Base-by-base conservation (phyloP, 2,888 invertebrate genomes). In the Cryptus viduatorius region DNA sequence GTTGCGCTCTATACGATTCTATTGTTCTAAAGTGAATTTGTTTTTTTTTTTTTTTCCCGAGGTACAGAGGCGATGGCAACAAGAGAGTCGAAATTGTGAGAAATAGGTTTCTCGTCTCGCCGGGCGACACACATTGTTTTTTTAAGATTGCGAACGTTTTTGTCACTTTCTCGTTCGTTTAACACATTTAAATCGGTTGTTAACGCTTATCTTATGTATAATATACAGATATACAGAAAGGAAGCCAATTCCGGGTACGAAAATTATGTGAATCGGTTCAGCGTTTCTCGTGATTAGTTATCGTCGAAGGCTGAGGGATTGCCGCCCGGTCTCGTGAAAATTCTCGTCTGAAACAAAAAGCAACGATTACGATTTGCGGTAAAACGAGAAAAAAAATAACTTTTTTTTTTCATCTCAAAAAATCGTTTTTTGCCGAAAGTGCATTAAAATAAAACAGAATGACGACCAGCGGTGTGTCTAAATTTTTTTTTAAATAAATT, bases 301-400 rank as follows among this genome's bases (percentile, higher is more conserved):
- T 87, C 87, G 46, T 90, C 89, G 31, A 88, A 85, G 14, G 64
- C 59, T 46, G 85, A 77, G 24, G 84, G 77, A 10, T 71, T 83
- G 50, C 64, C 84, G n/a, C 84, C 50, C 12, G 86, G 86, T 86
- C 86, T 88, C 76, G 88, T 77, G 46, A 88, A 53, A 10, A 84
- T 59, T 69, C 87, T 87, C 53, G 87, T 75, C 90, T 91, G 89
- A 75, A 90, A 91, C 50, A 77, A 4, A 83, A 80, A 24, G 24
- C 24, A 16, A 65, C 8, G 12, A 48, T 48, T 12, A 10, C 48
- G 31, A 3, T 8, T 61, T 61, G 31, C 4, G 0, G 31, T 61
- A 14, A 61, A 24, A 24, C 24, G 24, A 24, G 2, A 24, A 24
- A 24, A 24, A 24, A 24, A 24, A 1, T 3, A 24, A 24, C 3